These are phyloP conservation scores for Notocelia uddmanniana DNA, from an alignment of 2,888 invertebrate species.

Conservation along the genomic window DNA sequence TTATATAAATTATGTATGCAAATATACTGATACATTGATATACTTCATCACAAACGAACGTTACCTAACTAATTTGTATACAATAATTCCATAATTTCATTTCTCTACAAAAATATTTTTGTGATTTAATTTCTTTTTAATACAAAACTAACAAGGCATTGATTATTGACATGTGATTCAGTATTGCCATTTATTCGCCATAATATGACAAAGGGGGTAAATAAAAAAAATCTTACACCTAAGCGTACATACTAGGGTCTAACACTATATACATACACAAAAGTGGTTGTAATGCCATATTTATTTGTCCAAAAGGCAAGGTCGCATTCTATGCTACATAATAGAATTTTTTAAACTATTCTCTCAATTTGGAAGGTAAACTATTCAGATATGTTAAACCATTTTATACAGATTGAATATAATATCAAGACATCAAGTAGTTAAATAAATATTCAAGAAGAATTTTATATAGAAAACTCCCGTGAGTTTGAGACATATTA, in stretches of 20 bases:
- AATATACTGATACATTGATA: background rate
- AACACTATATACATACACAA: constrained; percentile 45
- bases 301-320: constrained; percentile 61
- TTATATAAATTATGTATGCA: constrained; percentile 7
- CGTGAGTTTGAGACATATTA: too few relatives aligned
- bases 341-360: constrained; percentile 17
- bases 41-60: constrained; percentile 8
- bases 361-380: constrained; percentile 48
- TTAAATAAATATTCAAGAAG: background rate
- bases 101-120: constrained; percentile 47
- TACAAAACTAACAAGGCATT: constrained; percentile 69
- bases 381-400: constrained; percentile 48
- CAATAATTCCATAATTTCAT: constrained; percentile 26
- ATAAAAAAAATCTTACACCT: constrained; percentile 52
- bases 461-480: too few relatives aligned
- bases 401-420: constrained; percentile 11
- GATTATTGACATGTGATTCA: constrained; percentile 55
- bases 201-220: constrained; percentile 51
- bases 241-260: constrained; percentile 28
- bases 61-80: constrained; percentile 33
- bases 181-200: constrained; percentile 48
- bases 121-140: constrained; percentile 47
- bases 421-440: background rate
- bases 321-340: constrained; percentile 69
- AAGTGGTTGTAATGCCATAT: constrained; percentile 45